Evolutionary conservation across 2,888 invertebrate species (phyloP).

Genomic region (Drosophila ochracea): DNA sequence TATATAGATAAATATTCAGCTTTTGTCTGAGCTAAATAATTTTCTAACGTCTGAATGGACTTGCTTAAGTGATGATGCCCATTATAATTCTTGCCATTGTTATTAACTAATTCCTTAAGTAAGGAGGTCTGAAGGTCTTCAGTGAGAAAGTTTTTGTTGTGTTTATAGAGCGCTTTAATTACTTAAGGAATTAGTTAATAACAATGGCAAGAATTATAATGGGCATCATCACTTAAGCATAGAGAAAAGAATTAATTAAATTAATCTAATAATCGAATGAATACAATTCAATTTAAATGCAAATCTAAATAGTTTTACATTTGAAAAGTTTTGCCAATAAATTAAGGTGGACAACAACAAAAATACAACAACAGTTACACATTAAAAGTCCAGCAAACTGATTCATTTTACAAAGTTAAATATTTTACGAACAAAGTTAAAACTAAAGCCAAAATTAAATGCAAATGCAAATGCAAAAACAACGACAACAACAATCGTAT

Average conservation of each 20-base stretch:
- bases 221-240: background rate
- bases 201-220: background rate
- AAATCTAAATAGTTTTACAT: slow-evolving; percentile 9
- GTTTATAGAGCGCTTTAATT: background rate
- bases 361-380: slow-evolving; percentile 58
- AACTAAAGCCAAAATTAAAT: slow-evolving; percentile 25
- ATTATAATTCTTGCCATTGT: no score
- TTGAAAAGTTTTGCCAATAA: slow-evolving; percentile 14
- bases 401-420: slow-evolving; percentile 50
- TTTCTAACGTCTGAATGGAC: slow-evolving; percentile 32
- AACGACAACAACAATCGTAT: slow-evolving; percentile 21
- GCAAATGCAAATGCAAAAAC: slow-evolving; percentile 19
- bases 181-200: background rate
- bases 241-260: background rate
- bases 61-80: no score
- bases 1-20: slow-evolving; percentile 3
- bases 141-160: slow-evolving; percentile 26
- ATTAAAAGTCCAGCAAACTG: slow-evolving; percentile 46
- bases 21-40: slow-evolving; percentile 37
- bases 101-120: no score
- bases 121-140: slow-evolving; percentile 1
- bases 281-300: background rate
- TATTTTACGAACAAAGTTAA: slow-evolving; percentile 39
- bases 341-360: background rate
- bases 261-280: background rate